These are phyloP conservation scores for Austrolebias charrua DNA, from an alignment of 2,797 vertebrate species.

Conservation along the genomic window DNA sequence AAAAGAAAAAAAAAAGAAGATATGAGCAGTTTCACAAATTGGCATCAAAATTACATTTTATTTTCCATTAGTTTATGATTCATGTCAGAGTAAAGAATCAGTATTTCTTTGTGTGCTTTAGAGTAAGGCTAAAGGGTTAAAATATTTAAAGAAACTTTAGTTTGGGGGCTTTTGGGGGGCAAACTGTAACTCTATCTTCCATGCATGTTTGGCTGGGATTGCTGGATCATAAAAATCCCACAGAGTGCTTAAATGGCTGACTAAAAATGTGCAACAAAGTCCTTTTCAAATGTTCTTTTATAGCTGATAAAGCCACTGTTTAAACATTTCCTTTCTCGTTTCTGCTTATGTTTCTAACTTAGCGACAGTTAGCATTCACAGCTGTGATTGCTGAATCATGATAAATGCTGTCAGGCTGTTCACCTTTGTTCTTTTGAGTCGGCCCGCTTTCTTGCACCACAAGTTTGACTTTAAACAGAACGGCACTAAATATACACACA, in stretches of 20 bases:
- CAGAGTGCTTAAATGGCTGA: neutral
- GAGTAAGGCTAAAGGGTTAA: neutral
- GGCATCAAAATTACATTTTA: no score
- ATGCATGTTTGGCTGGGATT: slow-evolving; percentile 5
- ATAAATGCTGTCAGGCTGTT: neutral
- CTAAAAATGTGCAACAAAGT: neutral
- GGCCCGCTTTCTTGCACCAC: slow-evolving; percentile 12
- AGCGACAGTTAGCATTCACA: neutral
- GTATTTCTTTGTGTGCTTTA: slow-evolving; percentile 5
- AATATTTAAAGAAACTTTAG: neutral
- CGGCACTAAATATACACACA: slow-evolving; percentile 21
- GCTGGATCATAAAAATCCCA: neutral
- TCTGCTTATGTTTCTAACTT: neutral
- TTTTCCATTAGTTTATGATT: no score
- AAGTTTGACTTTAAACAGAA: slow-evolving; percentile 27
- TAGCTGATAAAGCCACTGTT: neutral
- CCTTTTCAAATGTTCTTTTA: neutral
- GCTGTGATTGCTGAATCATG: neutral
- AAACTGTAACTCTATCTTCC: neutral
- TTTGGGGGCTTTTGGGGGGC: neutral
- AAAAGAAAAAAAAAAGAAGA: no score
- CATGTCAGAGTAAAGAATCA: neutral
- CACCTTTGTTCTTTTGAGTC: slow-evolving; percentile 1
- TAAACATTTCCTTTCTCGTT: neutral
- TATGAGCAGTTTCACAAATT: no score